Evolutionary conservation across 2,888 invertebrate species (phyloP).

Genomic region (Panopea generosa): DNA sequence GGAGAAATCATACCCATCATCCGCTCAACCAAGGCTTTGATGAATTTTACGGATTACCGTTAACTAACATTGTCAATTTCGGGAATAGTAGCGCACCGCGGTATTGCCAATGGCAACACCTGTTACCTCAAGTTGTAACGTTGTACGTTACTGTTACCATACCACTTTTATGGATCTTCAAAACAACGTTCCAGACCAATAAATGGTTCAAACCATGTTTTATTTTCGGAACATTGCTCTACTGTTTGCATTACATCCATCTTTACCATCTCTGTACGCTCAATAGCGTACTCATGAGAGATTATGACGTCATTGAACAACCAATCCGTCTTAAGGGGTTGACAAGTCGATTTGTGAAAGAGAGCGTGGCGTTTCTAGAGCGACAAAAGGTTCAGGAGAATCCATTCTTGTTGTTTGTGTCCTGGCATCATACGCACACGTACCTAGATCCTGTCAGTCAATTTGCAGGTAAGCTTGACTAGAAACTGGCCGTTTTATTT

Average conservation of each 20-base stretch:
- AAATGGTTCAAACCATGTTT: too few relatives aligned
- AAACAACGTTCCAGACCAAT: too few relatives aligned
- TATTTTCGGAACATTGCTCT: too few relatives aligned
- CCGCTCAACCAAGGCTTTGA: slow-evolving; percentile 85
- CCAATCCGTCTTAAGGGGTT: too few relatives aligned
- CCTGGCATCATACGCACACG: slow-evolving; percentile 89
- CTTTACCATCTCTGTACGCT: slow-evolving; percentile 8
- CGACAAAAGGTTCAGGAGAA: slow-evolving; percentile 60
- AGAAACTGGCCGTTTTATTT: too few relatives aligned
- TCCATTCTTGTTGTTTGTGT: slow-evolving; percentile 86
- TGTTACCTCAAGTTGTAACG: slow-evolving; percentile 9
- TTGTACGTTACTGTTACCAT: not conserved
- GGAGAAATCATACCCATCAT: slow-evolving; percentile 79
- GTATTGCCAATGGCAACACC: not conserved
- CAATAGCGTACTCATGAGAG: slow-evolving; percentile 77
- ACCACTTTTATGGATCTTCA: slow-evolving; percentile 7
- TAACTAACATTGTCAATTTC: slow-evolving; percentile 80
- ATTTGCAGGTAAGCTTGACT: slow-evolving; percentile 79
- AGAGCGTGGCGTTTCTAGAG: slow-evolving; percentile 76
- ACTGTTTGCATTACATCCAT: too few relatives aligned
- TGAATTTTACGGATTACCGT: slow-evolving; percentile 84
- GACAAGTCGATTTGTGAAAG: too few relatives aligned
- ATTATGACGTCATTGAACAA: too few relatives aligned
- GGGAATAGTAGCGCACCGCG: slow-evolving; percentile 14
- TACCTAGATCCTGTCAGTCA: slow-evolving; percentile 88